Evolutionary conservation across 2,797 vertebrate species (phyloP).

Genomic region (Rhinichthys osculus): DNA sequence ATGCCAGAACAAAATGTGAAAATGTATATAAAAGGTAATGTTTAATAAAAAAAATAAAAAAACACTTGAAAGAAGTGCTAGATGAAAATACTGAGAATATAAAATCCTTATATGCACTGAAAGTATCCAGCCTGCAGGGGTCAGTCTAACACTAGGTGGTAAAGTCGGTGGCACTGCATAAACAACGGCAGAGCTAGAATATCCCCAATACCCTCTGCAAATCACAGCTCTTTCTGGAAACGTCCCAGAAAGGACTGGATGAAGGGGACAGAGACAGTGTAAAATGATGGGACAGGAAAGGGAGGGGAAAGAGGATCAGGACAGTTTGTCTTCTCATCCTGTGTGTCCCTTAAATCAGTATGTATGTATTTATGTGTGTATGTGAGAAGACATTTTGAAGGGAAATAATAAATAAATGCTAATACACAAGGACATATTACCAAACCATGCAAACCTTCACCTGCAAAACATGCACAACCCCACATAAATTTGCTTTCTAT

Average conservation of each 20-base stretch:
- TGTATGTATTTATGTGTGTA: conserved; percentile 29
- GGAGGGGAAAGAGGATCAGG: not conserved
- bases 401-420: conserved; percentile 34
- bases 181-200: not conserved
- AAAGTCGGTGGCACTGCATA: not conserved
- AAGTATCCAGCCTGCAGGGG: conserved; percentile 36
- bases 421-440: conserved; percentile 13
- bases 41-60: not conserved
- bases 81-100: not conserved
- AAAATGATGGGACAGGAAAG: conserved; percentile 1
- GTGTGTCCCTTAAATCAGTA: conserved; percentile 10
- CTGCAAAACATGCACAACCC: conserved; percentile 17
- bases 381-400: conserved; percentile 22
- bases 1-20: not conserved
- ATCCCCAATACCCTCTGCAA: conserved; percentile 1
- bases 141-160: conserved; percentile 36
- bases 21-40: not conserved
- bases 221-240: conserved; percentile 30
- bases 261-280: conserved; percentile 18
- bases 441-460: conserved; percentile 14
- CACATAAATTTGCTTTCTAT: not conserved
- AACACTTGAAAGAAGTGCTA: not conserved
- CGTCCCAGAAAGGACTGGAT: conserved; percentile 9
- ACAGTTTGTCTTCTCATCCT: conserved; percentile 7
- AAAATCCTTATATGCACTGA: conserved; percentile 13